Evolutionary conservation across 2,888 invertebrate genomes (phyloP).

Genomic region (Matsumyia berberina): DNA sequence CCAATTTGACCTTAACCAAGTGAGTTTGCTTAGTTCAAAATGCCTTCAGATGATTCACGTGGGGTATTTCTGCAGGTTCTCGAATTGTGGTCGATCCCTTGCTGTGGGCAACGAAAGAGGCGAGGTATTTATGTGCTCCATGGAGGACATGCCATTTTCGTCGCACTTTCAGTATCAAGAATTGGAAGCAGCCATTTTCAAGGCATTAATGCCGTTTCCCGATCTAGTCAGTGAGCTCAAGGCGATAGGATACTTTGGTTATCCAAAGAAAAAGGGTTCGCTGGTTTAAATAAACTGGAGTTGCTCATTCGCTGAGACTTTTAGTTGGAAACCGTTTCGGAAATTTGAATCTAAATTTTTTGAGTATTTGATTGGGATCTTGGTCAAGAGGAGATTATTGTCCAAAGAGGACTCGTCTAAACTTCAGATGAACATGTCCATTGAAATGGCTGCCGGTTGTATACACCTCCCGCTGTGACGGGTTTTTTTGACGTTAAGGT

Average conservation of each 20-base stretch:
- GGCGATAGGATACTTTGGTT: conserved; percentile 85
- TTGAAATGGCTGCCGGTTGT: too few relatives aligned
- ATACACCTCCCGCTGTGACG: too few relatives aligned
- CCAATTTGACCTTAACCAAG: conserved; percentile 80
- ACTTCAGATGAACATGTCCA: too few relatives aligned
- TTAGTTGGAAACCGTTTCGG: too few relatives aligned
- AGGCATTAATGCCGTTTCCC: conserved; percentile 87
- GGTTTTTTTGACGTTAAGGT: too few relatives aligned
- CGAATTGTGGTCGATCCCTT: conserved; percentile 88
- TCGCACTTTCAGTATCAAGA: conserved; percentile 88
- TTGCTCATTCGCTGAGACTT: neutral
- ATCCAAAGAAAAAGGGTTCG: conserved; percentile 77
- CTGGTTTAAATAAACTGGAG: neutral
- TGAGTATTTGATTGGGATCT: too few relatives aligned
- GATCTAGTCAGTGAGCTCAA: conserved; percentile 87
- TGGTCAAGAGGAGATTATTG: too few relatives aligned
- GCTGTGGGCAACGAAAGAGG: conserved; percentile 89
- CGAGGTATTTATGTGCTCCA: conserved; percentile 87
- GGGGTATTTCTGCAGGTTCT: conserved; percentile 86
- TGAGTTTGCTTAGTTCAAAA: conserved; percentile 61
- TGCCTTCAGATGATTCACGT: neutral
- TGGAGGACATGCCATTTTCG: conserved; percentile 91
- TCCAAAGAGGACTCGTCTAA: too few relatives aligned
- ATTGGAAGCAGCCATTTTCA: conserved; percentile 87
- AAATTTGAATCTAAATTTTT: too few relatives aligned